phyloP scores from a whole-genome alignment of 1,140 invertebrate species.

The Drosophila sechellia region DNA sequence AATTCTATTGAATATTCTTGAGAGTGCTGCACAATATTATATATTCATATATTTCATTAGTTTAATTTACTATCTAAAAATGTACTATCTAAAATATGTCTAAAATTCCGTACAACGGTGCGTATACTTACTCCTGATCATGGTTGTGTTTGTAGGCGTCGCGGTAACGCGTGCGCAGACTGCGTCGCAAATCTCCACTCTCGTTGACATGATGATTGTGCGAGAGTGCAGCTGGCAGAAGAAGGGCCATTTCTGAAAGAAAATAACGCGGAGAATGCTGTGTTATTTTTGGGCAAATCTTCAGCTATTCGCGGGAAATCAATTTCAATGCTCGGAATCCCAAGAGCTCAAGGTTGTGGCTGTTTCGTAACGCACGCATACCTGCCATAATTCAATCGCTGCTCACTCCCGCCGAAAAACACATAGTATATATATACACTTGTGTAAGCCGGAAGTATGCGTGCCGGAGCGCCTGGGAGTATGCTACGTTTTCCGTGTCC shows the following conservation, averaged over 20 bases:
- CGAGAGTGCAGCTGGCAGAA: constrained; percentile 90
- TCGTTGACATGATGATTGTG: constrained; percentile 89
- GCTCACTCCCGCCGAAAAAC: background rate
- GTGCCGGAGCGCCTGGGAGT: constrained; percentile 16
- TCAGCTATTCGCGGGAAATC: background rate
- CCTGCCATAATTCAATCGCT: constrained; percentile 31
- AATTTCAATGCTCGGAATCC: constrained; percentile 1
- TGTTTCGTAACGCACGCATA: constrained; percentile 4
- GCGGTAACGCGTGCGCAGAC: constrained; percentile 90
- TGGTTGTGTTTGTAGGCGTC: constrained; percentile 90
- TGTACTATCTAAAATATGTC: no score
- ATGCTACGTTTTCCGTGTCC: constrained; percentile 29
- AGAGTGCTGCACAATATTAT: no score
- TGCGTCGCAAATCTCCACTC: constrained; percentile 90
- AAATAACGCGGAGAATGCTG: background rate
- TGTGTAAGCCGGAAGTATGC: constrained; percentile 32
- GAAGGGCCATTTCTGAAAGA: constrained; percentile 90
- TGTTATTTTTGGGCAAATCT: constrained; percentile 3
- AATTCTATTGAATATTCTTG: no score
- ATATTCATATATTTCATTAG: no score
- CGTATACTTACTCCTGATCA: constrained; percentile 91
- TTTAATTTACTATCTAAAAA: no score
- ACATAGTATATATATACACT: background rate
- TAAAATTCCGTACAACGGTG: background rate
- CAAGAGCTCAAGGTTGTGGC: background rate